A percentile compares a stretch with the other conserved stretches of the same genome.
Conservation (phyloP, 2,113 vertebrate genomes). For the Cygnus atratus region DNA sequence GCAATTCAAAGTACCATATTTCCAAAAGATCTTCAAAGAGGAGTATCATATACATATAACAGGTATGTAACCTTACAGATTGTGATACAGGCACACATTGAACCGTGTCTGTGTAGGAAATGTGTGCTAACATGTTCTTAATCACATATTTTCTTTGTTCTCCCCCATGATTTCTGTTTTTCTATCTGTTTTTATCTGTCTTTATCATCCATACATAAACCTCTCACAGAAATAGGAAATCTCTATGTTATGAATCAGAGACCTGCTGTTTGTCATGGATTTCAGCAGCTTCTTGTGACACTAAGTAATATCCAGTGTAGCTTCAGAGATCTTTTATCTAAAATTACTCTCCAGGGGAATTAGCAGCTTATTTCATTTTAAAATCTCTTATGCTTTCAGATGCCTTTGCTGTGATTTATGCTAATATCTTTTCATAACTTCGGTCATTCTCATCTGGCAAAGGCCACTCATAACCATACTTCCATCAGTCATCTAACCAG, state of each 20-base stretch:
- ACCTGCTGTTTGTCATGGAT: neutral
- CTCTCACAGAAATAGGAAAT: neutral
- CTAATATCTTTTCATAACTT: conserved; percentile 51
- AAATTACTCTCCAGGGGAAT: conserved; percentile 29
- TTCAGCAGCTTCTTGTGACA: neutral
- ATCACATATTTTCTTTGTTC: neutral
- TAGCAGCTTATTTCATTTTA: conserved; percentile 53
- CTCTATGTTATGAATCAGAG: neutral
- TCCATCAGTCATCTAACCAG: conserved; percentile 29
- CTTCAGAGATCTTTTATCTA: conserved; percentile 44
- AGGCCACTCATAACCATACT: conserved; percentile 11
- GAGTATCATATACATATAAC: conserved; percentile 98
- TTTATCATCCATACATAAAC: neutral
- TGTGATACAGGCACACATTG: neutral
- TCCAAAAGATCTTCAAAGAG: conserved; percentile 92
- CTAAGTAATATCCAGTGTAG: conserved; percentile 8
- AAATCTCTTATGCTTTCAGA: conserved; percentile 28
- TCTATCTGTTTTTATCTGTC: neutral
- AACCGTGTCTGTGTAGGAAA: neutral
- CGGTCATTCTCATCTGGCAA: conserved; percentile 51
- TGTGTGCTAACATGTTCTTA: neutral
- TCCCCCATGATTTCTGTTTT: neutral
- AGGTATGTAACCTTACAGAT: conserved; percentile 74
- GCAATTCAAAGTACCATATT: conserved; percentile 92
- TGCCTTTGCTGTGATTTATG: conserved; percentile 39